Percentiles rank a stretch among this genome's conserved stretches.
These are phyloP conservation scores for Daphoenositta chrysoptera DNA, from an alignment of 2,113 vertebrate species.

Conservation along the genomic window DNA sequence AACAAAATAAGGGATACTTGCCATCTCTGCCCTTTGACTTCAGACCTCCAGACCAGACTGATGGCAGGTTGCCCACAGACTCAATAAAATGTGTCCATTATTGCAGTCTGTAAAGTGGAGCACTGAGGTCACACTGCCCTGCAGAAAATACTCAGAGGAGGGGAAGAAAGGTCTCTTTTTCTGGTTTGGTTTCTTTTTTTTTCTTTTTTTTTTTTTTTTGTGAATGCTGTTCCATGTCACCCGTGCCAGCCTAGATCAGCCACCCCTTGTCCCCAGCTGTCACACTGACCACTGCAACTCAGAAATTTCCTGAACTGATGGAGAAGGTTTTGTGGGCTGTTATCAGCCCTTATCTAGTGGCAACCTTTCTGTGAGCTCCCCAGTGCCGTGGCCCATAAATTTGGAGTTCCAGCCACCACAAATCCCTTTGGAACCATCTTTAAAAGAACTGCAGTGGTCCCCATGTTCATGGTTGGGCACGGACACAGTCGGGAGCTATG, in stretches of 20 bases:
- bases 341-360: neutral
- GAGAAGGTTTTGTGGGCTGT: neutral
- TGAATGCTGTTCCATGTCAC: neutral
- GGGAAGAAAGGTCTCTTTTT: neutral
- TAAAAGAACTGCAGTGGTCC: neutral
- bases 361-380: neutral
- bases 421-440: neutral
- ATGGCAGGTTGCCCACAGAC: constrained; percentile 5
- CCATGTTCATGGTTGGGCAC: fast-evolving
- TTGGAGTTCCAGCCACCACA: neutral
- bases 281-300: neutral
- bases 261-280: neutral
- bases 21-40: constrained; percentile 23
- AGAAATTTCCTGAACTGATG: neutral
- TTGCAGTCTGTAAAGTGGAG: neutral
- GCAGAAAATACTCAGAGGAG: neutral
- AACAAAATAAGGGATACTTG: constrained; percentile 37
- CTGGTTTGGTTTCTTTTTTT: neutral
- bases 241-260: neutral
- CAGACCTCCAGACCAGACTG: neutral
- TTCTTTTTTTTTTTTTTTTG: neutral
- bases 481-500: fast-evolving
- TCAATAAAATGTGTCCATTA: constrained; percentile 42
- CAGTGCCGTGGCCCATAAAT: neutral
- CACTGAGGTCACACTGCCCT: neutral